Evolutionary conservation across 1,140 invertebrate genomes (phyloP).

Genomic region (Sycophila sp.): DNA sequence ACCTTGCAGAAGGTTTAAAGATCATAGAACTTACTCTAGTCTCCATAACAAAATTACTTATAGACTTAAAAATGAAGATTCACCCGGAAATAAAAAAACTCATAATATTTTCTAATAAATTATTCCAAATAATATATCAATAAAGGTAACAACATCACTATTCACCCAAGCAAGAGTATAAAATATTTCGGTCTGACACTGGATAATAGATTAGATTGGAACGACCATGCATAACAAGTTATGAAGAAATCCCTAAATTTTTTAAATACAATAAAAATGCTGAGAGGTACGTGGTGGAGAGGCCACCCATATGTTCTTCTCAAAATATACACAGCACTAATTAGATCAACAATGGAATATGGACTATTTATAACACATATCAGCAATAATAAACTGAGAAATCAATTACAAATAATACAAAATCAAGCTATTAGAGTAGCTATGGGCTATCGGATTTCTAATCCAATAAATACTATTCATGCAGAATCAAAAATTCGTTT

Average conservation of each 20-base stretch:
- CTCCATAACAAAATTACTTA: neutral
- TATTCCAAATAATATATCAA: neutral
- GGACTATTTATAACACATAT: neutral
- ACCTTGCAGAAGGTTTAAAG: too few relatives aligned
- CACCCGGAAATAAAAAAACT: neutral
- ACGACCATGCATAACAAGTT: conserved; percentile 15
- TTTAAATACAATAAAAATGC: conserved; percentile 24
- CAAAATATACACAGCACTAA: conserved; percentile 34
- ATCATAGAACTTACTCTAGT: too few relatives aligned
- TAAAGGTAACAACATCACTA: neutral
- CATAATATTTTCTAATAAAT: neutral
- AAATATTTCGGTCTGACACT: conserved; percentile 33
- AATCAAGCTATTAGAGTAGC: conserved; percentile 19
- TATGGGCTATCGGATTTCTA: conserved; percentile 15
- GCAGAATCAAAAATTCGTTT: conserved; percentile 8
- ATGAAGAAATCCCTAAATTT: conserved; percentile 9
- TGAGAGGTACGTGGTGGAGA: conserved; percentile 33
- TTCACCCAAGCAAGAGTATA: neutral
- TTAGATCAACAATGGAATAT: conserved; percentile 34
- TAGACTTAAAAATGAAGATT: neutral
- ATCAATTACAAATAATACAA: conserved; percentile 15
- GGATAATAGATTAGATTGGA: conserved; percentile 37
- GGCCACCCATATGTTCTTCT: conserved; percentile 32
- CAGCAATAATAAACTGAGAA: neutral
- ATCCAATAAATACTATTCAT: conserved; percentile 20